A percentile compares a stretch with the other conserved stretches of the same genome.
phyloP scores from a whole-genome alignment of 2,797 vertebrate species.

The Yasuhikotakia modesta region DNA sequence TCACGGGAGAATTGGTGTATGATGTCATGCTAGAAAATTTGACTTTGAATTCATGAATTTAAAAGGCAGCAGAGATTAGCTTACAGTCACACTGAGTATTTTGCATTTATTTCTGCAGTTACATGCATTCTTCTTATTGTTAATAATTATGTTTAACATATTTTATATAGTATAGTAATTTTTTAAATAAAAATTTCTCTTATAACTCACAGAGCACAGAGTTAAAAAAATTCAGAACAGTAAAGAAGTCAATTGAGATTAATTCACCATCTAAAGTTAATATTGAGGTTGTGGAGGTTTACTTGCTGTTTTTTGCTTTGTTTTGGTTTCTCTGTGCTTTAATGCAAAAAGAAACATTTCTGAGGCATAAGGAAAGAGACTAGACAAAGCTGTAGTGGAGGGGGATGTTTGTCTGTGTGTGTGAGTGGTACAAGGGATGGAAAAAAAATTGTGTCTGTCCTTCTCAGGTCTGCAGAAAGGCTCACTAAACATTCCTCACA shows the following conservation, averaged over 20 bases:
- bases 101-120: no score
- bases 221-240: neutral
- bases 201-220: neutral
- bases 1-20: neutral
- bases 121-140: no score
- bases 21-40: no score
- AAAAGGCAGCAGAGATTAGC: slow-evolving; percentile 8
- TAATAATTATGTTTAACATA: no score
- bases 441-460: slow-evolving; percentile 55
- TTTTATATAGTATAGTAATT: no score
- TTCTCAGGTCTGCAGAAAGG: slow-evolving; percentile 58
- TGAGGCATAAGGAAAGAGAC: slow-evolving; percentile 42
- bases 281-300: no score
- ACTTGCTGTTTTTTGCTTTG: neutral
- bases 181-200: no score
- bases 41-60: slow-evolving; percentile 11
- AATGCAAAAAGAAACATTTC: neutral
- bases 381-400: slow-evolving; percentile 48
- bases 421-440: slow-evolving; percentile 34
- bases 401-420: slow-evolving; percentile 45
- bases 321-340: neutral
- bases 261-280: no score
- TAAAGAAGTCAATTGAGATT: neutral
- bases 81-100: neutral
- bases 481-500: slow-evolving; percentile 63